A percentile compares a stretch with the other conserved stretches of the same genome.
Conservation (phyloP, 2,797 vertebrate species). For the Spondyliosoma cantharus region DNA sequence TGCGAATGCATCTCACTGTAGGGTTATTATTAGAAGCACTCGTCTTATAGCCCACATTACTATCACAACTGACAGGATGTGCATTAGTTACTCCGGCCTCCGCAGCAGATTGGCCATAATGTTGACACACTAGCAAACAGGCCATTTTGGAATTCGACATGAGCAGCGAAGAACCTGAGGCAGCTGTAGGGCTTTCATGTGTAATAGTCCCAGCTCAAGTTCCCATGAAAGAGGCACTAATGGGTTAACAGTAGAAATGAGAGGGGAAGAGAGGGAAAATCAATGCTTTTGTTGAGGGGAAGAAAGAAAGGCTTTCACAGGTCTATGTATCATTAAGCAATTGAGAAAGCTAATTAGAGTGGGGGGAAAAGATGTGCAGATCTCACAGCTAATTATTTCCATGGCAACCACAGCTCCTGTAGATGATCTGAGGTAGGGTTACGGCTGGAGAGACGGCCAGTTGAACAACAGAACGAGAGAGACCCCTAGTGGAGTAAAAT, state of each 20-base stretch:
- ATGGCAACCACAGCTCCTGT: constrained; percentile 85
- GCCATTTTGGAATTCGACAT: constrained; percentile 65
- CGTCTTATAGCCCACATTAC: constrained; percentile 73
- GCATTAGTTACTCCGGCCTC: constrained; percentile 80
- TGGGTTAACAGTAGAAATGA: constrained; percentile 86
- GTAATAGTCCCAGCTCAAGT: constrained; percentile 81
- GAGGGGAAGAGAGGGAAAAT: constrained; percentile 80
- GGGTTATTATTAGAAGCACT: constrained; percentile 81
- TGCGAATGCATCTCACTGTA: constrained; percentile 75
- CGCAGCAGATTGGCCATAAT: constrained; percentile 65
- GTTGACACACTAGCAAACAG: constrained; percentile 67
- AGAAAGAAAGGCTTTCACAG: constrained; percentile 87
- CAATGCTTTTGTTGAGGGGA: constrained; percentile 86
- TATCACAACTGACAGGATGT: constrained; percentile 80
- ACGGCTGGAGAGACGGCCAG: constrained; percentile 25
- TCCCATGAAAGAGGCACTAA: constrained; percentile 83
- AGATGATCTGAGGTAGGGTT: constrained; percentile 75
- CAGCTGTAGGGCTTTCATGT: constrained; percentile 74
- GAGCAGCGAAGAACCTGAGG: constrained; percentile 74
- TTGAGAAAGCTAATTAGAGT: constrained; percentile 89
- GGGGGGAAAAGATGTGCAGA: constrained; percentile 78
- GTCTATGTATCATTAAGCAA: constrained; percentile 90
- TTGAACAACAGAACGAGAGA: constrained; percentile 67
- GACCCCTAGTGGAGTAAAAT: constrained; percentile 79
- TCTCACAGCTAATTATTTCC: constrained; percentile 87